These are phyloP conservation scores for Heloderma charlesbogerti DNA, from an alignment of 2,113 vertebrate genomes.

Conservation along the genomic window DNA sequence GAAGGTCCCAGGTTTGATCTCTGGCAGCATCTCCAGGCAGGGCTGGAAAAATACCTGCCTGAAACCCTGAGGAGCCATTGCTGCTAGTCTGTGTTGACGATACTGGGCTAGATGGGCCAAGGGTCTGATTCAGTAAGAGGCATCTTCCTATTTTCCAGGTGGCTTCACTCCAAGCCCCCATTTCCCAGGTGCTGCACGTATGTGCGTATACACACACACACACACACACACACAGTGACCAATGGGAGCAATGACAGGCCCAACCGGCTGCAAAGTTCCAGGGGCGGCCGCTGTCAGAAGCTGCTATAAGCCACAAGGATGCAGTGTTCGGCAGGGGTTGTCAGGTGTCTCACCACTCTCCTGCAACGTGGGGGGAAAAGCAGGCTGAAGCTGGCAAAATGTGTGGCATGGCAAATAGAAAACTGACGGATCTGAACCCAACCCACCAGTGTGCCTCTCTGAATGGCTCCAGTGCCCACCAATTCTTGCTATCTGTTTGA, in stretches of 20 bases:
- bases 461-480: neutral
- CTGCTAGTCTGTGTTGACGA: too few species aligned
- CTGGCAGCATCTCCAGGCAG: too few species aligned
- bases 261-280: neutral
- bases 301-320: neutral
- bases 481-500: too few species aligned
- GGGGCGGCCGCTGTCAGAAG: neutral
- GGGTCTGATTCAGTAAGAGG: too few species aligned
- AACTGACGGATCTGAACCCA: neutral
- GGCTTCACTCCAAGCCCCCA: neutral
- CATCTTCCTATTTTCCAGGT: neutral
- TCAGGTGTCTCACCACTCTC: neutral
- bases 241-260: neutral
- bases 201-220: neutral
- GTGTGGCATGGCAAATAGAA: neutral
- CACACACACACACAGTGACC: neutral
- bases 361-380: neutral
- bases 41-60: too few species aligned
- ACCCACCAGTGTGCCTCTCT: fast-evolving
- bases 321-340: neutral
- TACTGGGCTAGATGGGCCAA: too few species aligned
- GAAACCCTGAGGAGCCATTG: too few species aligned
- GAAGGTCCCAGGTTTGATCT: too few species aligned
- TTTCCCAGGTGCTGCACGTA: neutral
- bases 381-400: neutral